phyloP scores from a whole-genome alignment of 2,797 vertebrate species.

The Lutjanus argentimaculatus region DNA sequence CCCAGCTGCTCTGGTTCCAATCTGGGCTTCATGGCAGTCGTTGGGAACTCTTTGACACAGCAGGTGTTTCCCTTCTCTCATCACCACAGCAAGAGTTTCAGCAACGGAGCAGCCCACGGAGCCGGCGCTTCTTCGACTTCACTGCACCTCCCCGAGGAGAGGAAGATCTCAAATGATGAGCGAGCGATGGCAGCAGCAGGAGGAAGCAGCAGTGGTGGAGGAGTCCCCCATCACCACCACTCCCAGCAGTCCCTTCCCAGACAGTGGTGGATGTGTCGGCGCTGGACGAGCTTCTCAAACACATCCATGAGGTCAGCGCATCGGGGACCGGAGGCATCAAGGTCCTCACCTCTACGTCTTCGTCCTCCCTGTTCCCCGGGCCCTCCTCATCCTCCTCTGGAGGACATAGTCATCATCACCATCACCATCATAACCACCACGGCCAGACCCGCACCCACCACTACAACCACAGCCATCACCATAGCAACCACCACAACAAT shows the following conservation, averaged over 20 bases:
- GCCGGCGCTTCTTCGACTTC: constrained; percentile 55
- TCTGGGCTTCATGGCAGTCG: constrained; percentile 65
- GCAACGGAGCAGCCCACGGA: constrained; percentile 51
- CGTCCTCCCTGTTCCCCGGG: constrained; percentile 59
- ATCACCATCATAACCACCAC: constrained; percentile 44
- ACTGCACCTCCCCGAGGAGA: constrained; percentile 75
- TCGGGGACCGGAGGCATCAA: constrained; percentile 78
- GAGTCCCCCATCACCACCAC: constrained; percentile 60
- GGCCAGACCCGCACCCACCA: constrained; percentile 64
- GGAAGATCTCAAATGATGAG: constrained; percentile 71
- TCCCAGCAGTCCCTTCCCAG: constrained; percentile 79
- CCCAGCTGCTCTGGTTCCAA: constrained; percentile 51
- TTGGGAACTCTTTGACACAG: constrained; percentile 61
- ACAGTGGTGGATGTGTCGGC: constrained; percentile 88
- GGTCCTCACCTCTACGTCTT: constrained; percentile 79
- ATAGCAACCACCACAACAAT: constrained; percentile 63
- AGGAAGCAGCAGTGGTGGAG: neutral
- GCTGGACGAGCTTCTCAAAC: constrained; percentile 88
- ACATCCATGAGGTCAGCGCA: constrained; percentile 86
- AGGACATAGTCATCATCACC: constrained; percentile 40
- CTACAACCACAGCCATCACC: constrained; percentile 69
- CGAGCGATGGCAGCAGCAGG: constrained; percentile 33
- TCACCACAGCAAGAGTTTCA: constrained; percentile 62
- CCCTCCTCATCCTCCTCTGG: constrained; percentile 34
- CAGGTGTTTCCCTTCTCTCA: constrained; percentile 78